phyloP scores from a whole-genome alignment of 2,113 vertebrate species.

The Setophaga kirtlandii region DNA sequence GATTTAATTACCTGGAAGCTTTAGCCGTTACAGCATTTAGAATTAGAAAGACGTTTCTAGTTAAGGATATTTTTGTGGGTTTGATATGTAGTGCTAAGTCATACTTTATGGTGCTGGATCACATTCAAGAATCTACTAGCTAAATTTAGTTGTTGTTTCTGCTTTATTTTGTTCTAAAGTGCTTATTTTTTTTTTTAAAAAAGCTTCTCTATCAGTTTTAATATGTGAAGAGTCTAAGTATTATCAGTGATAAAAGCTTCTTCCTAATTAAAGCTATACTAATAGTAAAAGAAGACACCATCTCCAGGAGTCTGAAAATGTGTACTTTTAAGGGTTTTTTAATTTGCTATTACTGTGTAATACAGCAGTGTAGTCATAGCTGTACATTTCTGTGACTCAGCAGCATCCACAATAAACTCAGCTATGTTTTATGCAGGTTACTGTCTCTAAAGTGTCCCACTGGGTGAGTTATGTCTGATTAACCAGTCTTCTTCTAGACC shows the following conservation, averaged over 20 bases:
- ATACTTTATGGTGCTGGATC: neutral
- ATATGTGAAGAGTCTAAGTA: neutral
- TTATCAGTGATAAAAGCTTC: neutral
- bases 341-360: neutral
- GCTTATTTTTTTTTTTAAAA: neutral
- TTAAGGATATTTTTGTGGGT: neutral
- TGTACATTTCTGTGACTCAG: neutral
- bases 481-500: neutral
- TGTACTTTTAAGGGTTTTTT: neutral
- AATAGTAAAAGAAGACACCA: neutral
- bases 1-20: neutral
- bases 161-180: neutral
- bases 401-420: neutral
- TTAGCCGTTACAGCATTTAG: neutral
- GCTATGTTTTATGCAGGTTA: neutral
- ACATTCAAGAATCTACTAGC: neutral
- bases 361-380: neutral
- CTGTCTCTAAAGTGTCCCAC: neutral
- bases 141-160: neutral
- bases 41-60: neutral
- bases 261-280: neutral
- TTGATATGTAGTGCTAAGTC: neutral
- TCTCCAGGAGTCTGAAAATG: neutral
- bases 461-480: neutral
- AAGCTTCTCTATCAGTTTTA: neutral